Evolutionary conservation across 2,113 vertebrate species (phyloP).

Genomic region (Sapajus apella): DNA sequence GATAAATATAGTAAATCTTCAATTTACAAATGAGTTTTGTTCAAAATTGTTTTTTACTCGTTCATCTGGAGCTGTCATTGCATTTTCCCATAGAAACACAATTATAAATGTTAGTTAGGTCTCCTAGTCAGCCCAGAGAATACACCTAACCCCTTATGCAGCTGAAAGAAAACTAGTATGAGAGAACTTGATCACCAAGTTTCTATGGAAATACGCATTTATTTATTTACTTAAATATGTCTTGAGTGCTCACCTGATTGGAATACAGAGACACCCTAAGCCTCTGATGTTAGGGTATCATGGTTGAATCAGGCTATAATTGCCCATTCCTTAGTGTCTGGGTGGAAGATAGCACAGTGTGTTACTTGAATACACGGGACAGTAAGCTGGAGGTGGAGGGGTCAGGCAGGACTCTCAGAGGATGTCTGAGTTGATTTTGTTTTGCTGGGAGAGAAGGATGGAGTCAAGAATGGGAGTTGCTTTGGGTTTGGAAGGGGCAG

Average conservation of each 20-base stretch:
- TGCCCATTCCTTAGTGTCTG: neutral
- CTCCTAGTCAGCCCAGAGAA: neutral
- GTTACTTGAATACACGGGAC: fast-evolving
- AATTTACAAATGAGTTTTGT: conserved; percentile 1
- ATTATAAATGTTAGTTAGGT: neutral
- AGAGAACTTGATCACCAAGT: neutral
- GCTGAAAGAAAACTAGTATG: neutral
- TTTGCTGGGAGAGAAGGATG: neutral
- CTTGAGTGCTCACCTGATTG: neutral
- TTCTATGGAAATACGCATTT: neutral
- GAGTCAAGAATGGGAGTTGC: neutral
- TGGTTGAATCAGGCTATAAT: neutral
- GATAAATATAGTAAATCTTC: neutral
- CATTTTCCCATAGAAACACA: conserved; percentile 44
- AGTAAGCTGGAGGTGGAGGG: neutral
- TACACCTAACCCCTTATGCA: neutral
- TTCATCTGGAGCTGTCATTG: neutral
- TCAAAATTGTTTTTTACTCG: neutral
- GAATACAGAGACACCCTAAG: neutral
- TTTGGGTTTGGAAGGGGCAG: neutral
- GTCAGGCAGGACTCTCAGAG: neutral
- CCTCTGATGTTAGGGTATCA: neutral
- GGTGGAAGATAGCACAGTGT: neutral
- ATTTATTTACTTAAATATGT: neutral
- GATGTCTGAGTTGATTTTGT: neutral